Evolutionary conservation across 2,797 vertebrate genomes (phyloP).

Genomic region (Pelochelys cantorii): DNA sequence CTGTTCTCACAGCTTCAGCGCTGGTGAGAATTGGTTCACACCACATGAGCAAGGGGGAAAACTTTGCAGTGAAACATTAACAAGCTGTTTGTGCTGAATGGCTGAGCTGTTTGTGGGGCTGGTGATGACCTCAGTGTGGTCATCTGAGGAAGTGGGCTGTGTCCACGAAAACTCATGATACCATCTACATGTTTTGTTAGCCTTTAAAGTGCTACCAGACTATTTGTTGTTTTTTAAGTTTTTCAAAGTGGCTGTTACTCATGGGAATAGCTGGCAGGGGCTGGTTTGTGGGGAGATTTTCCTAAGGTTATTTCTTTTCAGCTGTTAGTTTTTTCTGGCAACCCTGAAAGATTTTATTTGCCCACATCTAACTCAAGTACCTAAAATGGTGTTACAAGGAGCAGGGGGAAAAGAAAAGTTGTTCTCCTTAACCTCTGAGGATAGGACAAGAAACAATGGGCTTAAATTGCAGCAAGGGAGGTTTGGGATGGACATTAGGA

Average conservation of each 20-base stretch:
- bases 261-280: accelerated
- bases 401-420: no score
- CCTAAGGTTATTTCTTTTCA: not conserved
- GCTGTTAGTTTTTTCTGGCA: not conserved
- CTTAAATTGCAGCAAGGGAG: no score
- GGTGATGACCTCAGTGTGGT: not conserved
- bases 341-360: not conserved
- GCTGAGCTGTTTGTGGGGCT: not conserved
- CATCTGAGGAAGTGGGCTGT: no score
- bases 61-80: not conserved
- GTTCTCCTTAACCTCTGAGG: no score
- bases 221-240: no score
- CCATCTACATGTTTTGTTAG: no score
- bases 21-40: not conserved
- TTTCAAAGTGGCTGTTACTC: no score
- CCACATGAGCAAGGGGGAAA: not conserved
- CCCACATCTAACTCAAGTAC: accelerated
- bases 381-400: not conserved
- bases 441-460: no score
- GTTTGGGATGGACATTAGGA: no score
- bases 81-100: not conserved
- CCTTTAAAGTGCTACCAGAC: no score
- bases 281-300: accelerated
- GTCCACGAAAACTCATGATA: no score
- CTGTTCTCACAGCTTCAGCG: not conserved